Evolutionary conservation across 2,888 invertebrate genomes (phyloP).

Genomic region (Pristionchus exspectatus): DNA sequence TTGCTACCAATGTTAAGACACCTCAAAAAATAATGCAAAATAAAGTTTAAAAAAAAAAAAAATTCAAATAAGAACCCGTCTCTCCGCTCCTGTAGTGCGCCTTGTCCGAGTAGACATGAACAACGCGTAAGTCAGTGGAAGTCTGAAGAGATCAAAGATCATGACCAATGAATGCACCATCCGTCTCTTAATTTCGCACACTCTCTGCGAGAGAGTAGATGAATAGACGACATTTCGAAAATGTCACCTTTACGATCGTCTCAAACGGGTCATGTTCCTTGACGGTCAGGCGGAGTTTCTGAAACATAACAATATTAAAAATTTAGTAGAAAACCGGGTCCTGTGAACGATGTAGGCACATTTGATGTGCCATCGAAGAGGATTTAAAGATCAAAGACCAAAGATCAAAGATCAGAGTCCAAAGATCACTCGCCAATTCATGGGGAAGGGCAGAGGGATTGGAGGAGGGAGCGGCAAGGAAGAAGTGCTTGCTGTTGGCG

Average conservation of each 20-base stretch:
- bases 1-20: too few species aligned
- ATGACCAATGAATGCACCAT: slow-evolving; percentile 53
- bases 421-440: slow-evolving; percentile 1
- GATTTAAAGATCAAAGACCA: background rate
- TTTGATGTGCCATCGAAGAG: background rate
- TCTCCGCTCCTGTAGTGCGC: slow-evolving; percentile 71
- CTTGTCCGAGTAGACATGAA: slow-evolving; percentile 74
- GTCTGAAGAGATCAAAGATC: slow-evolving; percentile 57
- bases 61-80: slow-evolving; percentile 59
- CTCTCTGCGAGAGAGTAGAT: background rate
- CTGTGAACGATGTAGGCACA: background rate
- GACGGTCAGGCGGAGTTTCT: background rate
- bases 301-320: background rate
- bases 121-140: slow-evolving; percentile 66
- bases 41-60: too few species aligned
- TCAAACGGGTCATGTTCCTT: background rate
- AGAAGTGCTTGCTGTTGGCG: slow-evolving; percentile 23
- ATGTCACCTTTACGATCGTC: slow-evolving; percentile 3
- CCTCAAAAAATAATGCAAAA: too few species aligned
- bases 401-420: background rate
- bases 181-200: background rate
- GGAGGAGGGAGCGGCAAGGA: slow-evolving; percentile 12
- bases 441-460: background rate
- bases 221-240: background rate
- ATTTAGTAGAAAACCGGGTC: background rate